phyloP scores from a whole-genome alignment of 1,140 invertebrate genomes.

The Sesamia nonagrioides region DNA sequence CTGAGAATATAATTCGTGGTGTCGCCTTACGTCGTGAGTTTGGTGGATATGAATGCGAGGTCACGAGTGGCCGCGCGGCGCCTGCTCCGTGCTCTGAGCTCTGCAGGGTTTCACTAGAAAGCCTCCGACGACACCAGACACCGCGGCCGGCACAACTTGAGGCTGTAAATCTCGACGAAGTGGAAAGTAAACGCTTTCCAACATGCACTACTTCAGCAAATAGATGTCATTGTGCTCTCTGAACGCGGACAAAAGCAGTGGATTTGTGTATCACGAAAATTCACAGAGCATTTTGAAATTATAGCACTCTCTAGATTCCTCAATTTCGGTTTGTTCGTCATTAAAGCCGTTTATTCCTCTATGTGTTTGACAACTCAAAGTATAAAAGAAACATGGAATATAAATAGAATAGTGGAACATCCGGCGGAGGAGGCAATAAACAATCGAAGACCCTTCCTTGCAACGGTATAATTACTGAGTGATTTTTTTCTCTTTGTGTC shows the following conservation, averaged over 20 bases:
- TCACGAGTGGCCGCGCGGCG: constrained; percentile 62
- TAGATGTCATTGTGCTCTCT: constrained; percentile 34
- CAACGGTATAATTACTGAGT: constrained; percentile 69
- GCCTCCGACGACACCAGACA: constrained; percentile 68
- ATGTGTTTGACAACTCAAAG: constrained; percentile 49
- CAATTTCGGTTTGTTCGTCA: constrained; percentile 30
- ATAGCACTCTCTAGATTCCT: constrained; percentile 2
- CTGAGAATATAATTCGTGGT: constrained; percentile 20
- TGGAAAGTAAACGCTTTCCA: constrained; percentile 67
- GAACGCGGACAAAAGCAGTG: constrained; percentile 18
- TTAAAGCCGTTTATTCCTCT: constrained; percentile 28
- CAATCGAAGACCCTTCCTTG: constrained; percentile 73
- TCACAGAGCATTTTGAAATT: neutral
- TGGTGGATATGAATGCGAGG: constrained; percentile 63
- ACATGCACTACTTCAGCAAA: constrained; percentile 45
- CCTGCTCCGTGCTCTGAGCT: constrained; percentile 30
- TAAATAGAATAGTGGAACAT: constrained; percentile 76
- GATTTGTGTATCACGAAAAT: constrained; percentile 15
- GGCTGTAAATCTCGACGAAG: constrained; percentile 67
- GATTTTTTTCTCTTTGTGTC: constrained; percentile 61
- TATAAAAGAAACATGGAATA: constrained; percentile 56
- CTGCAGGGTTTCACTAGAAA: constrained; percentile 75
- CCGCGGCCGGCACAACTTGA: constrained; percentile 61
- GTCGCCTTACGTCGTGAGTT: constrained; percentile 35
- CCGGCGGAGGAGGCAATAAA: constrained; percentile 78